phyloP scores from a whole-genome alignment of 2,888 invertebrate genomes.

The Melinaea menophilus region DNA sequence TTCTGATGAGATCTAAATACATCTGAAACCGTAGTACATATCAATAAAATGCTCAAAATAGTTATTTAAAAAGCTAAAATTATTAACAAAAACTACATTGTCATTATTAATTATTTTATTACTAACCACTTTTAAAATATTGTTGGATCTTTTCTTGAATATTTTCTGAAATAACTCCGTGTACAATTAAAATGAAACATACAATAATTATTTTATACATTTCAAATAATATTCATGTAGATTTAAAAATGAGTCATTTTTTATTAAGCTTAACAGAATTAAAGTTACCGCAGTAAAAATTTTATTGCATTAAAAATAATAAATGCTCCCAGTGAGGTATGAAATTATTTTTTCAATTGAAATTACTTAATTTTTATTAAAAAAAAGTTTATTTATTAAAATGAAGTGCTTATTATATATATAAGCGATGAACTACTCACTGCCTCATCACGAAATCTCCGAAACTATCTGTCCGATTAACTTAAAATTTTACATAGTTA shows the following conservation, averaged over 20 bases:
- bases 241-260: not conserved
- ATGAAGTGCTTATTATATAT: no score
- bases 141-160: not conserved
- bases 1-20: conserved; percentile 31
- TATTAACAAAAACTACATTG: conserved; percentile 3
- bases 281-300: conserved; percentile 1
- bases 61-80: not conserved
- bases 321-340: conserved; percentile 2
- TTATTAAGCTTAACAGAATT: not conserved
- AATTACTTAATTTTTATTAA: not conserved
- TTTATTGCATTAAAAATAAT: not conserved
- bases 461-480: no score
- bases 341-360: conserved; percentile 14
- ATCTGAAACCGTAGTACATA: conserved; percentile 37
- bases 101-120: no score
- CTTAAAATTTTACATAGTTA: no score
- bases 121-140: not conserved
- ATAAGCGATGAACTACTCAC: no score
- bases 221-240: not conserved
- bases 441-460: no score
- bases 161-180: not conserved
- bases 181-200: not conserved
- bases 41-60: not conserved
- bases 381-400: no score
- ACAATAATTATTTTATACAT: conserved; percentile 3